Evolutionary conservation across 2,113 vertebrate species (phyloP).

Genomic region (Camelus bactrianus): DNA sequence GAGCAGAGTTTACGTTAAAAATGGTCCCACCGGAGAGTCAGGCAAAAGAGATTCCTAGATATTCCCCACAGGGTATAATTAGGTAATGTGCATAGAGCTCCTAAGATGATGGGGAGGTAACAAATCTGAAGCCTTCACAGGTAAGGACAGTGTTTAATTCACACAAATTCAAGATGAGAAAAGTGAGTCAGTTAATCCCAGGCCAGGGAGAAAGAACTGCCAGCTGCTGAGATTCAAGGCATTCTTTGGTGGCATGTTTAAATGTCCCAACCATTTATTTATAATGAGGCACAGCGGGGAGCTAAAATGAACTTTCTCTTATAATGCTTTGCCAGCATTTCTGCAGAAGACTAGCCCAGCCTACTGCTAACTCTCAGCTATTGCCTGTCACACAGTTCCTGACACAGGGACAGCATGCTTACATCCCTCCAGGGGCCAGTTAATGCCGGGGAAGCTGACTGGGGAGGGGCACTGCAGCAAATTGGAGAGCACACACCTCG

Average conservation of each 20-base stretch:
- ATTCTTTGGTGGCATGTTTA: slow-evolving; percentile 69
- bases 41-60: neutral
- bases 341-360: slow-evolving; percentile 50
- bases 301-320: slow-evolving; percentile 73
- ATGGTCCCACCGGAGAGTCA: neutral
- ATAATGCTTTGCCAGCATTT: slow-evolving; percentile 61
- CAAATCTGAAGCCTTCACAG: slow-evolving; percentile 25
- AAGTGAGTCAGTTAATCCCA: slow-evolving; percentile 65
- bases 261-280: slow-evolving; percentile 76
- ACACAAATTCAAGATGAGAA: slow-evolving; percentile 68
- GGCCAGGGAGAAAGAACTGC: slow-evolving; percentile 43
- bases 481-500: accelerated
- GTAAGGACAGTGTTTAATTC: slow-evolving; percentile 53
- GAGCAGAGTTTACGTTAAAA: slow-evolving; percentile 48
- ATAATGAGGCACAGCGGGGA: slow-evolving; percentile 78
- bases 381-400: neutral
- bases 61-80: slow-evolving; percentile 44
- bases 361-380: slow-evolving; percentile 10
- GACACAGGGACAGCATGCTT: neutral
- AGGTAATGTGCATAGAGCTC: slow-evolving; percentile 45
- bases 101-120: slow-evolving; percentile 21
- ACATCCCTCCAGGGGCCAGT: neutral
- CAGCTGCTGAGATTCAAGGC: slow-evolving; percentile 62
- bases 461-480: neutral
- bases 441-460: neutral